phyloP scores from a whole-genome alignment of 2,113 vertebrate species.

The Rhinolophus ferrumequinum region DNA sequence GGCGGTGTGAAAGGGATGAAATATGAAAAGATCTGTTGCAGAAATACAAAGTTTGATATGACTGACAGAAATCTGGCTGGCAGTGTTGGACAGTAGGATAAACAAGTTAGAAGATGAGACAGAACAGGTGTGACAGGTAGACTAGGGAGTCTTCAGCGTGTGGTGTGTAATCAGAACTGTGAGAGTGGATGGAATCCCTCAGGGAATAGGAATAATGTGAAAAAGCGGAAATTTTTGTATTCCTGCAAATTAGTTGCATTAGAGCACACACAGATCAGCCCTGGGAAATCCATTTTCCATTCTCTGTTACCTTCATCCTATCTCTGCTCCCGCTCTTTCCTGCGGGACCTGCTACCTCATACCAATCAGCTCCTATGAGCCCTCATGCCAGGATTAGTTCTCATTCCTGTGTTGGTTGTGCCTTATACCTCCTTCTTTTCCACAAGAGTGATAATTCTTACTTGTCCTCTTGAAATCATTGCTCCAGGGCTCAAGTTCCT shows the following conservation, averaged over 20 bases:
- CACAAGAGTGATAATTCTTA: background rate
- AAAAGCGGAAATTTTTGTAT: background rate
- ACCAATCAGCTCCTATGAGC: background rate
- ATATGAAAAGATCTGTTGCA: background rate
- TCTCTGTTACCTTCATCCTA: background rate
- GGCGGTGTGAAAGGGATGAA: background rate
- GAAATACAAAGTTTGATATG: background rate
- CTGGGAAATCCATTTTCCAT: background rate
- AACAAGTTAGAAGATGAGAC: background rate
- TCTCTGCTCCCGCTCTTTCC: background rate
- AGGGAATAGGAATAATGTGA: background rate
- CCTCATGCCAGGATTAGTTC: background rate
- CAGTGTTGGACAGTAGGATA: background rate
- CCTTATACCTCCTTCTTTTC: background rate
- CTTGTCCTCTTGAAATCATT: background rate
- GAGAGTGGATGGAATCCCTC: background rate
- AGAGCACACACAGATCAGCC: background rate
- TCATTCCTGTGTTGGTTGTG: background rate
- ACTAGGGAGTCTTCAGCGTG: background rate
- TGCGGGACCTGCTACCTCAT: background rate
- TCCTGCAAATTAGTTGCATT: background rate
- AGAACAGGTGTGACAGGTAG: background rate
- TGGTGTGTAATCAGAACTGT: background rate
- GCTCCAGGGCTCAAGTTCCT: background rate
- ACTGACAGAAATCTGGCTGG: background rate